Conservation (phyloP, 2,888 invertebrate species). For the Ariolimax columbianus region DNA sequence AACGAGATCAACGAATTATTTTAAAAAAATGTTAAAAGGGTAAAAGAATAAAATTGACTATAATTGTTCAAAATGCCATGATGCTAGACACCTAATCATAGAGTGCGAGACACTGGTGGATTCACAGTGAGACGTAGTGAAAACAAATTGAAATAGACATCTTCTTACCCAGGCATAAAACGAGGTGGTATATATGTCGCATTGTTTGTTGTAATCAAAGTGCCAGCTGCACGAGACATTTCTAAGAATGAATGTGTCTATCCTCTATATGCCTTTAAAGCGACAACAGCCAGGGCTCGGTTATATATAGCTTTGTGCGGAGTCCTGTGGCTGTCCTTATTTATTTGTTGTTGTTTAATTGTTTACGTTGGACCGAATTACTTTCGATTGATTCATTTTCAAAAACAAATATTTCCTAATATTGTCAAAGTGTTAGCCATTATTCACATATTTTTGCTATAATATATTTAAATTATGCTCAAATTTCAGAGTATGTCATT, state of each 20-base stretch:
- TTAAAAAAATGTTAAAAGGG: too few species aligned
- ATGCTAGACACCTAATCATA: too few species aligned
- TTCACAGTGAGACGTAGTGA: too few species aligned
- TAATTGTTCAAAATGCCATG: too few species aligned
- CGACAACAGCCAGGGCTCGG: too few species aligned
- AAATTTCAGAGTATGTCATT: background rate
- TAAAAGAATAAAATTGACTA: too few species aligned
- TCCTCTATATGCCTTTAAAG: background rate
- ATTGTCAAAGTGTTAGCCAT: background rate
- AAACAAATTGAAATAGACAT: too few species aligned
- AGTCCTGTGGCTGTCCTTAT: too few species aligned
- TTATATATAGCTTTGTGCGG: too few species aligned
- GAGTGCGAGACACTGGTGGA: too few species aligned
- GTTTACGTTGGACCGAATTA: background rate
- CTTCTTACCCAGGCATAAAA: slow-evolving; percentile 79
- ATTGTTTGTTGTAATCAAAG: slow-evolving; percentile 78
- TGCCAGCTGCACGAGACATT: slow-evolving; percentile 79
- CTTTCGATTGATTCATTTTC: background rate
- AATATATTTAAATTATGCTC: background rate
- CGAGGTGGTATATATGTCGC: slow-evolving; percentile 77
- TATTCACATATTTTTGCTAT: background rate
- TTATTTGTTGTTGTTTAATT: background rate
- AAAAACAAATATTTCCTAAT: background rate
- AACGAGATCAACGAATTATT: too few species aligned
- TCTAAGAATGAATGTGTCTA: background rate